Percentiles rank a stretch among this genome's conserved stretches.
phyloP scores from a whole-genome alignment of 2,888 invertebrate species.

The Caenorhabditis zanzibari region DNA sequence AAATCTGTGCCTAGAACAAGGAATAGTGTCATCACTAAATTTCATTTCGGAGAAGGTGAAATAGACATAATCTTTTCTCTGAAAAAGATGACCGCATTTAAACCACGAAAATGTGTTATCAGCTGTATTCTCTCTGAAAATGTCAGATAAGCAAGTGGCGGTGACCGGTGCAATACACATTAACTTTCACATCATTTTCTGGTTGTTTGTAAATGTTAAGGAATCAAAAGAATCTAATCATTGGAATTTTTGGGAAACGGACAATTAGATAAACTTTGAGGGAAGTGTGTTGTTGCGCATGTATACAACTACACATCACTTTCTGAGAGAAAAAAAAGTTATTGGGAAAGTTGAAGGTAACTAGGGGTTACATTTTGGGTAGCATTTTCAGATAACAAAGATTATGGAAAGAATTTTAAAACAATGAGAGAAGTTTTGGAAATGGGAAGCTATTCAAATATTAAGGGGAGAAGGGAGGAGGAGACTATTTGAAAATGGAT shows the following conservation, averaged over 20 bases:
- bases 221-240: constrained; percentile 10
- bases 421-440: background rate
- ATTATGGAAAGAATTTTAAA: too few species aligned
- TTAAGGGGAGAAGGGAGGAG: too few species aligned
- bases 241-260: background rate
- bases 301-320: background rate
- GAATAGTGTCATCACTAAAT: background rate
- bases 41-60: constrained; percentile 3
- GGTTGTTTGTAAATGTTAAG: constrained; percentile 19
- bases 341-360: too few species aligned
- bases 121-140: constrained; percentile 29
- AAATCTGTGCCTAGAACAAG: background rate
- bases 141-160: constrained; percentile 19
- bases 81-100: constrained; percentile 10
- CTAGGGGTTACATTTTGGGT: too few species aligned
- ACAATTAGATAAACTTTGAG: constrained; percentile 11
- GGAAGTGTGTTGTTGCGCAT: background rate
- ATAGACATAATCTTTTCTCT: background rate
- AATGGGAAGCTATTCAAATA: too few species aligned
- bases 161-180: constrained; percentile 35
- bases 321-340: background rate
- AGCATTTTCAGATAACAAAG: too few species aligned
- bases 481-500: too few species aligned
- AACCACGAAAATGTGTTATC: constrained; percentile 26
- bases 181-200: constrained; percentile 27